Base-by-base conservation (phyloP, 2,113 vertebrate species). In the Pseudopipra pipra region DNA sequence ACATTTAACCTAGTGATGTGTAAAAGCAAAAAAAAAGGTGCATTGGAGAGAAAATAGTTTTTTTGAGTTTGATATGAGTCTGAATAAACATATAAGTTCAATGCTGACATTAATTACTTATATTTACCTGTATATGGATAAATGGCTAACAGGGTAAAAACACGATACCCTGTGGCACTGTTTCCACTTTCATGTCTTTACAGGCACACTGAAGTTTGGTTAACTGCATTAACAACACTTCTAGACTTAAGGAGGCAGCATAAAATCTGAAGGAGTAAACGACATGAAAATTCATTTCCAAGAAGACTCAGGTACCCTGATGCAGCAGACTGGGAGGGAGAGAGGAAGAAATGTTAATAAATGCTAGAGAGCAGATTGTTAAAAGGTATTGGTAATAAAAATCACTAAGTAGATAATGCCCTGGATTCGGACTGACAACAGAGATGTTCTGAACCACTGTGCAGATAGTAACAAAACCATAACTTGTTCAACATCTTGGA, bases 101-200 rank as follows among this genome's bases (percentile, higher is more conserved):
- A 28, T 30, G 52, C 56, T 74, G 35, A 85, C 68, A 10, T 33
- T 89, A 84, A 85, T 46, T 96, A 94, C 89, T 97, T 96, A 89
- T 96, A 20, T 93, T 81, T 44, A 24, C 47, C 41, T 91, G 58
- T 62, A 47, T 28, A 70, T 51, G n/a, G 72, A 65, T 59, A 65
- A 91, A 94, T 31, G 31, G 87, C 66, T 89, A 80, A 87, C 72
- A 71, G 68, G 35, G 68, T 52, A 95, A 94, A 92, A 37, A 11
- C 22, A 44, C 89, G 68, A 79, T 82, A 87, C 37, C 75, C 75
- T 70, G 37, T 79, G 49, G 37, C 55, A 92, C 56, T 89, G 35
- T 56, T 75, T 85, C 46, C 73, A 87, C 55, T 91, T 95, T 41
- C 47, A 55, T 3, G 7, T 78, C 47, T 68, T 78, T 84, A 78